Evolutionary conservation across 2,888 invertebrate genomes (phyloP).

Genomic region (Drosophila meridiana): DNA sequence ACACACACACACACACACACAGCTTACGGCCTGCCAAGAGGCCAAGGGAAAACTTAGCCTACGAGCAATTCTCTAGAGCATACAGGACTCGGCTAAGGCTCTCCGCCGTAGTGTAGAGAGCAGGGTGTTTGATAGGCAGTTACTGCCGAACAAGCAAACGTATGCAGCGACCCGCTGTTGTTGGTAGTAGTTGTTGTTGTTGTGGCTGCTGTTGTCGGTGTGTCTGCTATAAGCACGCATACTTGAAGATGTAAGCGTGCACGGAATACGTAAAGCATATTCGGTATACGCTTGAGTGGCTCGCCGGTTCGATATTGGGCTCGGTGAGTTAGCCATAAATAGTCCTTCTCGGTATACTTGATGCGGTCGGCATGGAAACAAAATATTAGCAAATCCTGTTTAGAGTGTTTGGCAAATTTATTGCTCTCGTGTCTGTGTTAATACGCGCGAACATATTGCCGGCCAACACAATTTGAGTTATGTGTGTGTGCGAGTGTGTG

Average conservation of each 20-base stretch:
- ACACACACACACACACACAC: slow-evolving; percentile 4
- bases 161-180: slow-evolving; percentile 42
- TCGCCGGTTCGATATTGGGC: slow-evolving; percentile 23
- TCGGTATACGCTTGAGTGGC: slow-evolving; percentile 55
- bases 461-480: slow-evolving; percentile 42
- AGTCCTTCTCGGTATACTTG: slow-evolving; percentile 20
- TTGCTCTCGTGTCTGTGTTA: slow-evolving; percentile 57
- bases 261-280: slow-evolving; percentile 57
- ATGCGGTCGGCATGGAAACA: slow-evolving; percentile 44
- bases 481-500: neutral
- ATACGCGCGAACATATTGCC: slow-evolving; percentile 65
- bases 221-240: slow-evolving; percentile 63
- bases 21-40: neutral
- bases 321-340: slow-evolving; percentile 36
- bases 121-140: slow-evolving; percentile 20
- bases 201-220: slow-evolving; percentile 21
- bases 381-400: slow-evolving; percentile 69
- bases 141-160: slow-evolving; percentile 45
- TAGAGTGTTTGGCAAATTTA: slow-evolving; percentile 69
- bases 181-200: slow-evolving; percentile 4
- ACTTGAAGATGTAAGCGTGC: slow-evolving; percentile 67
- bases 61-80: slow-evolving; percentile 7
- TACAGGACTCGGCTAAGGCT: neutral
- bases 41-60: slow-evolving; percentile 5
- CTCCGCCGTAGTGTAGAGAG: neutral